Evolutionary conservation across 2,113 vertebrate genomes (phyloP), one percentile per base, ranked within the genome.

Genomic region (Brachyistius frenatus): DNA sequence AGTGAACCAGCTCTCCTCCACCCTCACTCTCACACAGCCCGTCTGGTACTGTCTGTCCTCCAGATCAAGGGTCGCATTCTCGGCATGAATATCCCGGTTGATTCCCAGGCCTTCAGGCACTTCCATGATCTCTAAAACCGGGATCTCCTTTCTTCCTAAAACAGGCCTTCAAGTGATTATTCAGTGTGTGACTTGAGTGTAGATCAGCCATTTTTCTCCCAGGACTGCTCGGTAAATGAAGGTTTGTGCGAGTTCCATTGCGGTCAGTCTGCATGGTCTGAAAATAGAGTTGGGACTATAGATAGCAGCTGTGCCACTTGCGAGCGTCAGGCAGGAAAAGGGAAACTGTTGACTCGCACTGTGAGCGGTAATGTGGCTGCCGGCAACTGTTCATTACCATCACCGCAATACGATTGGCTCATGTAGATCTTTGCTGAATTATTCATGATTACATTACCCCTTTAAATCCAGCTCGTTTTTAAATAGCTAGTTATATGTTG

Each of bases 1-100:
- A 0, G 82, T 91, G 87, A 99, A 98, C 0, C 91, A 90, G 64
- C 95, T 93, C n/a, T 91, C 94, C 66, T 95, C 96, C 86, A 99
- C 96, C 61, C 91, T 89, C 69, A 99, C 96, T 66, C 85, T 79
- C 82, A 98, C 87, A 62, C 63, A 49, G 74, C 74, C 86, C 0
- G 62, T 53, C 11, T 31, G 77, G n/a, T 32, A 46, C 65, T 80
- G 78, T 46, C 53, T 41, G 33, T 82, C 53, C 61, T 30, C 77
- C 35, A 5, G 49, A 66, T 68, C 79, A 46, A 66, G 75, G 68
- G 41, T 80, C 10, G 46, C 56, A 61, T 81, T 84, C 64, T 77
- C 79, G 0, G 61, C 73, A 50, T 39, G 73, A 37, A 73, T 55
- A 30, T 81, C 66, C 70, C 3, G 74, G 66, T 73, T 30, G 52